phyloP scores from a whole-genome alignment of 2,113 vertebrate genomes.

The Podiceps cristatus region DNA sequence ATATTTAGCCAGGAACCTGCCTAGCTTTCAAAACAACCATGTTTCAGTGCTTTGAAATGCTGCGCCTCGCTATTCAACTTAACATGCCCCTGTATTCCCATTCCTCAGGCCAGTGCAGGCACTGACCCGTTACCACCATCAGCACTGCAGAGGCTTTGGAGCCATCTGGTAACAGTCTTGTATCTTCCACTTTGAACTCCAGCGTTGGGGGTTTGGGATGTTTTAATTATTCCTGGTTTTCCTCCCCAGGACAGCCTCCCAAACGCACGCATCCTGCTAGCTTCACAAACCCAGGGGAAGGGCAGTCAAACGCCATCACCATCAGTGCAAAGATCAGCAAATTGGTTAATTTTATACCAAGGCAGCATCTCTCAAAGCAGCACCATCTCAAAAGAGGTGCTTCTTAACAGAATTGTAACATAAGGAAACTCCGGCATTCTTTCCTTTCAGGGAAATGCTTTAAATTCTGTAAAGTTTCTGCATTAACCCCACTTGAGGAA shows the following conservation, averaged over 20 bases:
- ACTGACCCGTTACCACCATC: background rate
- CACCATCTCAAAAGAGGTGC: background rate
- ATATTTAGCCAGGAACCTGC: background rate
- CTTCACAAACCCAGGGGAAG: background rate
- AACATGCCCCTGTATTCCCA: background rate
- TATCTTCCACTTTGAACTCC: background rate
- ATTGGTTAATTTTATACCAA: background rate
- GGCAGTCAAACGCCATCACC: background rate
- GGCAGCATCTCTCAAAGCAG: background rate
- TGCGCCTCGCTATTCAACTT: background rate
- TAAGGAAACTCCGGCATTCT: background rate
- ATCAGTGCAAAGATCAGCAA: background rate
- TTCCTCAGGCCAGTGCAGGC: background rate
- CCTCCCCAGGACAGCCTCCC: background rate
- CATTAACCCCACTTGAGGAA: background rate
- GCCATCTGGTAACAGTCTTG: background rate
- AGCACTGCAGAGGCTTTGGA: background rate
- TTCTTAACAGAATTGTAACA: background rate
- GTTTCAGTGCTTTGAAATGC: background rate
- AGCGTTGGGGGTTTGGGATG: background rate
- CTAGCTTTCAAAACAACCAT: background rate
- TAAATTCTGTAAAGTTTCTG: background rate
- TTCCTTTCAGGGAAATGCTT: background rate
- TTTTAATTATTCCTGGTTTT: background rate
- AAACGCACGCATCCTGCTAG: background rate